A percentile compares a stretch with the other conserved stretches of the same genome.
phyloP scores from a whole-genome alignment of 2,888 invertebrate genomes.

The Dorcus hopei region DNA sequence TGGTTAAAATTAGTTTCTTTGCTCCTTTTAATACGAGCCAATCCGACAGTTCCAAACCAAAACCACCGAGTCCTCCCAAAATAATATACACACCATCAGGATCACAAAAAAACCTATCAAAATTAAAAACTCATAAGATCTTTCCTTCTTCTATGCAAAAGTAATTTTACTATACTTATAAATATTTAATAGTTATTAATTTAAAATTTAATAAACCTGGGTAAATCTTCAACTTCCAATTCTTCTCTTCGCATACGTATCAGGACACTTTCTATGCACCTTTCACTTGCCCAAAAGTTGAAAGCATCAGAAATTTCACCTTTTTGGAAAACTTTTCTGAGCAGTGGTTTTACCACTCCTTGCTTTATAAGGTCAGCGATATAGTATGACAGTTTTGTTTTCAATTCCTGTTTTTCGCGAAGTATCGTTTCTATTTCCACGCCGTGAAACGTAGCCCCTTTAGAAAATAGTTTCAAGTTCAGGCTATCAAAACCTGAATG shows the following conservation, averaged over 20 bases:
- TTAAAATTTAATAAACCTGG: background rate
- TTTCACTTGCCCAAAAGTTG: conserved; percentile 62
- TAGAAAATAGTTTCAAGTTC: conserved; percentile 53
- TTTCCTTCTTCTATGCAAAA: background rate
- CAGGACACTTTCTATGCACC: conserved; percentile 75
- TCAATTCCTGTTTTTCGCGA: too few species aligned
- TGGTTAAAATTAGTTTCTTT: conserved; percentile 72
- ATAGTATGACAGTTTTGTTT: too few species aligned
- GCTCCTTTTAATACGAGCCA: conserved; percentile 84
- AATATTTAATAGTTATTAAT: too few species aligned
- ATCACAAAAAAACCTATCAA: conserved; percentile 24
- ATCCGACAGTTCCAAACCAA: conserved; percentile 84
- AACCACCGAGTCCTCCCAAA: conserved; percentile 84
- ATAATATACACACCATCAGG: conserved; percentile 52
- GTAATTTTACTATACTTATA: conserved; percentile 16
- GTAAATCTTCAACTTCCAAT: conserved; percentile 25
- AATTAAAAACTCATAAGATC: conserved; percentile 25
- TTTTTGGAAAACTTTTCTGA: conserved; percentile 60
- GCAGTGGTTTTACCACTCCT: conserved; percentile 69
- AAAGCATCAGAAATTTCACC: conserved; percentile 71
- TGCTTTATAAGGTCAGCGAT: conserved; percentile 15
- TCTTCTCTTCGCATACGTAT: conserved; percentile 42
- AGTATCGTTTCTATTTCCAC: conserved; percentile 41
- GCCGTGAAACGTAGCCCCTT: conserved; percentile 64
- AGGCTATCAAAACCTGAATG: conserved; percentile 68